A percentile compares a stretch with the other conserved stretches of the same genome.
These are phyloP conservation scores for Telmatochromis sp. DNA, from an alignment of 2,113 vertebrate genomes.

Conservation along the genomic window DNA sequence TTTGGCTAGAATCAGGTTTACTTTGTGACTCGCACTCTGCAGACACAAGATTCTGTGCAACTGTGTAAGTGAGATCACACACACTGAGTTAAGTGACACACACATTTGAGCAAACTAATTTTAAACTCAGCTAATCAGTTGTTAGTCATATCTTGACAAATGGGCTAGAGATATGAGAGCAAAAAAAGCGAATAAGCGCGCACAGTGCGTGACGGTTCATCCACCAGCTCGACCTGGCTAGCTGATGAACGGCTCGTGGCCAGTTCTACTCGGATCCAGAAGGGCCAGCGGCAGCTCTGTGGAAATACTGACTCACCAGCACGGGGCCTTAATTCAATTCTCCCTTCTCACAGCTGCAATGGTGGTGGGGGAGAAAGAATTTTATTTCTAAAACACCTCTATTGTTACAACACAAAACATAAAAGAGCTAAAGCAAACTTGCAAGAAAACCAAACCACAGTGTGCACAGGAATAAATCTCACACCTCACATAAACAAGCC, in stretches of 20 bases:
- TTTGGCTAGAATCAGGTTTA: background rate
- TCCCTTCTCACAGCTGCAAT: slow-evolving; percentile 34
- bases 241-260: background rate
- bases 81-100: background rate
- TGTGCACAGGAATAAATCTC: slow-evolving; percentile 16
- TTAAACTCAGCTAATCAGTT: background rate
- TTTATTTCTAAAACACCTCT: slow-evolving; percentile 38
- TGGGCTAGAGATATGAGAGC: background rate
- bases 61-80: background rate
- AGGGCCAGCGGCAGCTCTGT: slow-evolving; percentile 22
- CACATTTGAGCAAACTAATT: background rate
- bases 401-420: slow-evolving; percentile 32
- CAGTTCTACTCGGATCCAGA: slow-evolving; percentile 11
- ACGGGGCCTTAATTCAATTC: slow-evolving; percentile 26
- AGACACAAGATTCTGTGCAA: background rate
- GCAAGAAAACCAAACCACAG: background rate
- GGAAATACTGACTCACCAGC: slow-evolving; percentile 65
- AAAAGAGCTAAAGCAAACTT: slow-evolving; percentile 4
- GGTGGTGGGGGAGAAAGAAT: background rate
- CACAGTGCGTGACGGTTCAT: background rate
- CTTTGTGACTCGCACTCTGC: background rate
- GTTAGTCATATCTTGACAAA: background rate
- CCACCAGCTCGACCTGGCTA: background rate
- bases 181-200: background rate
- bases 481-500: slow-evolving; percentile 19